Percentiles rank a stretch among this genome's conserved stretches.
Conservation (phyloP, 2,113 vertebrate species). For the Pavo muticus region DNA sequence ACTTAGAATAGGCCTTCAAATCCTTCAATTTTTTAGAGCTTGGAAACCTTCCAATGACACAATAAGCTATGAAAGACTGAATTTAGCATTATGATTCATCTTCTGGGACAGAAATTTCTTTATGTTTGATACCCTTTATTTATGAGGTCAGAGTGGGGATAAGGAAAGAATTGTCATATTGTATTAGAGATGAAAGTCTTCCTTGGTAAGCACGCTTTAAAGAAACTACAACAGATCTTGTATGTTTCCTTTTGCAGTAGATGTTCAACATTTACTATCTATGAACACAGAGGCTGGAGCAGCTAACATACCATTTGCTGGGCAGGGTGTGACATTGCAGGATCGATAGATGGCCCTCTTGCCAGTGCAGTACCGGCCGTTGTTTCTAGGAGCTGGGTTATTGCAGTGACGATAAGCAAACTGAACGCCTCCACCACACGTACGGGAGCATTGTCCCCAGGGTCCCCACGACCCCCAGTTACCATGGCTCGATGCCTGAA, state of each 20-base stretch:
- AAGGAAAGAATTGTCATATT: neutral
- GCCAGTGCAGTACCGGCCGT: constrained; percentile 93
- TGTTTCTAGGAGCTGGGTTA: constrained; percentile 94
- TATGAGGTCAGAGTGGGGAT: accelerated
- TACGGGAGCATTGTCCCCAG: constrained; percentile 93
- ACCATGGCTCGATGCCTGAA: constrained; percentile 93
- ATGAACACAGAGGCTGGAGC: neutral
- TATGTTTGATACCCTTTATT: neutral
- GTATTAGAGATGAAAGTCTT: neutral
- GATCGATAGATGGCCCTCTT: constrained; percentile 95
- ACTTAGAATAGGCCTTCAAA: neutral
- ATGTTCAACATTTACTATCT: neutral
- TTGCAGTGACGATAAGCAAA: constrained; percentile 96
- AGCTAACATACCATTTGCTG: constrained; percentile 79
- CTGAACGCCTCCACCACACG: constrained; percentile 93
- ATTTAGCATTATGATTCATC: neutral
- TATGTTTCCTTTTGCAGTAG: neutral
- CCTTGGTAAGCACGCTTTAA: neutral
- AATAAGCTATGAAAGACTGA: neutral
- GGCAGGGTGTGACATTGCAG: constrained; percentile 87
- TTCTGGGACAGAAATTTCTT: neutral
- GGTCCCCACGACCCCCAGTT: constrained; percentile 98
- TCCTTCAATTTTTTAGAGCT: neutral
- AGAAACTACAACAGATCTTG: neutral
- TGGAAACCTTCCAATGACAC: neutral